These are phyloP conservation scores for Bolborhynchus lineola DNA, from an alignment of 2,113 vertebrate genomes.

Conservation along the genomic window DNA sequence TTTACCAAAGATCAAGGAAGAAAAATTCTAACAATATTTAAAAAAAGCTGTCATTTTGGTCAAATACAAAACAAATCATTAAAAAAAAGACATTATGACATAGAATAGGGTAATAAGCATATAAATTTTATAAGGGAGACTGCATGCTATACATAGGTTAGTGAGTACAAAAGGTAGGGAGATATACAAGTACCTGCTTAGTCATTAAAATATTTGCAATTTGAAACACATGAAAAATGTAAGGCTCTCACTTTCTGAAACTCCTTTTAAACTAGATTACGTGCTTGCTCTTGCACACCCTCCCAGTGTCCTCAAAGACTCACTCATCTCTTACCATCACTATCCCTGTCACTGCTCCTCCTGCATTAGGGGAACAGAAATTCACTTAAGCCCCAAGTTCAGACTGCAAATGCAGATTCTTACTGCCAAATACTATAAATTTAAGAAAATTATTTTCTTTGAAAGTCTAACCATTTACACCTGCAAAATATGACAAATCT, in stretches of 20 bases:
- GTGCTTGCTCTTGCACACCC: neutral
- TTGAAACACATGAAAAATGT: neutral
- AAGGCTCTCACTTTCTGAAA: neutral
- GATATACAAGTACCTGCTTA: neutral
- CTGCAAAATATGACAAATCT: neutral
- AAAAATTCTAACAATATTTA: neutral
- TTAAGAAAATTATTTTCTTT: neutral
- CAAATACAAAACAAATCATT: neutral
- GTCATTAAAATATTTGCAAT: neutral
- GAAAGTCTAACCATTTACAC: neutral
- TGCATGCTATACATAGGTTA: neutral
- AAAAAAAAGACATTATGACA: neutral
- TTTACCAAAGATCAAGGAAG: neutral
- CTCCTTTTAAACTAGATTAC: neutral
- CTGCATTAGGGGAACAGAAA: rapidly evolving
- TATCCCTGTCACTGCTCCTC: neutral
- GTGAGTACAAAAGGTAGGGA: neutral
- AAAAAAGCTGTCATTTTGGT: neutral
- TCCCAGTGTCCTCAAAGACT: neutral
- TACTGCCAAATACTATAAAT: neutral
- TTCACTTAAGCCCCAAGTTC: neutral
- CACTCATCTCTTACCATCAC: neutral
- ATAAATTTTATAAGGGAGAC: neutral
- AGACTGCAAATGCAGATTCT: neutral
- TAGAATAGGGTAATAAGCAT: rapidly evolving